phyloP scores from a whole-genome alignment of 2,113 vertebrate species.

The Lethenteron reissneri region DNA sequence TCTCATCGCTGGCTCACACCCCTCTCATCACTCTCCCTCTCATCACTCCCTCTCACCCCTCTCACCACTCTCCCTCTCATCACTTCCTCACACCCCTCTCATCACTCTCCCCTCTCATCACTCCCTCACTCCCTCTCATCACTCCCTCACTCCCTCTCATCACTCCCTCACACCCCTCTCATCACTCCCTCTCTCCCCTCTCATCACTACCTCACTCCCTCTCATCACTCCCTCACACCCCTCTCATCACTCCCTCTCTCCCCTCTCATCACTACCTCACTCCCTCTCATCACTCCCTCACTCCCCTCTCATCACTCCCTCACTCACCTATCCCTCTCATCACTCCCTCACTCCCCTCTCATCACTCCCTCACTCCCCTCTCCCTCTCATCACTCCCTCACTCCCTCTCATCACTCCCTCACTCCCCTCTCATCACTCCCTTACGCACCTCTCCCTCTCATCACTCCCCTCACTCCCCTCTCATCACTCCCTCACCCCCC shows the following conservation, averaged over 20 bases:
- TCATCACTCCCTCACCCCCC: background rate
- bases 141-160: too few relatives aligned
- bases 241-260: background rate
- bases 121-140: too few relatives aligned
- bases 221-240: too few relatives aligned
- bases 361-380: background rate
- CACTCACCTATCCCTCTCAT: background rate
- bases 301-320: background rate
- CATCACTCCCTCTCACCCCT: too few relatives aligned
- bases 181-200: too few relatives aligned
- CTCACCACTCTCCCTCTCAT: background rate
- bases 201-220: too few relatives aligned
- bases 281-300: background rate
- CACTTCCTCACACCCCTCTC: too few relatives aligned
- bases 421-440: background rate
- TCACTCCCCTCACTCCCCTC: background rate
- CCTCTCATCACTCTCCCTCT: background rate
- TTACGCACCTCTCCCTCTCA: background rate
- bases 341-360: background rate
- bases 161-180: too few relatives aligned
- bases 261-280: background rate
- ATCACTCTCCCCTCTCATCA: too few relatives aligned
- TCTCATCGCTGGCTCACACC: background rate
- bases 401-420: background rate
- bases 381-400: background rate